Percentiles rank a stretch among this genome's conserved stretches.
Conservation (phyloP, 2,888 invertebrate genomes). For the Orthosia gracilis region DNA sequence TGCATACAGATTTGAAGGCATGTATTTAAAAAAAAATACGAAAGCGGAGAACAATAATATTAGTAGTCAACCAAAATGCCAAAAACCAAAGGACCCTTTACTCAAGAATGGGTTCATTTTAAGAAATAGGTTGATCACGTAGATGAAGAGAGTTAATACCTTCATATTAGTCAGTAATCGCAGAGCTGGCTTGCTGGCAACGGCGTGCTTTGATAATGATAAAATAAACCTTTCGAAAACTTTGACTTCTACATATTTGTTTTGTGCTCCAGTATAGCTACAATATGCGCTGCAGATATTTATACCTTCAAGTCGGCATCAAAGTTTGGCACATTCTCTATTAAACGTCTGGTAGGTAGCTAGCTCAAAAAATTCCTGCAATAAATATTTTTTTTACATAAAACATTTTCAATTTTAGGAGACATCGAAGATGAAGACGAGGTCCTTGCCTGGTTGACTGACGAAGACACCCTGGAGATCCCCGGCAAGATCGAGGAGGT, state of each 20-base stretch:
- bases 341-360: neutral
- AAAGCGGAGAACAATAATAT: no score
- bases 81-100: no score
- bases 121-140: no score
- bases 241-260: neutral
- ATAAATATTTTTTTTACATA: no score
- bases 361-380: no score
- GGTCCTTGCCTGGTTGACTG: constrained; percentile 97
- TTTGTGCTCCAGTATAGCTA: no score
- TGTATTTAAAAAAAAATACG: neutral
- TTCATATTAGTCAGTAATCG: no score
- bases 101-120: neutral
- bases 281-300: neutral
- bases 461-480: constrained; percentile 97
- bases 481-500: constrained; percentile 98
- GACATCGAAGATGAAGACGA: constrained; percentile 98
- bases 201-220: neutral
- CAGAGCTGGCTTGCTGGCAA: no score
- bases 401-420: constrained; percentile 84
- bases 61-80: no score
- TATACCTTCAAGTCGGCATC: neutral
- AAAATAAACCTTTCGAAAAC: neutral
- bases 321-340: neutral
- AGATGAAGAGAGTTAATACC: no score
- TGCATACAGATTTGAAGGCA: no score